These are phyloP conservation scores for Brevimyrus niger DNA, from an alignment of 2,113 vertebrate genomes.

Conservation along the genomic window DNA sequence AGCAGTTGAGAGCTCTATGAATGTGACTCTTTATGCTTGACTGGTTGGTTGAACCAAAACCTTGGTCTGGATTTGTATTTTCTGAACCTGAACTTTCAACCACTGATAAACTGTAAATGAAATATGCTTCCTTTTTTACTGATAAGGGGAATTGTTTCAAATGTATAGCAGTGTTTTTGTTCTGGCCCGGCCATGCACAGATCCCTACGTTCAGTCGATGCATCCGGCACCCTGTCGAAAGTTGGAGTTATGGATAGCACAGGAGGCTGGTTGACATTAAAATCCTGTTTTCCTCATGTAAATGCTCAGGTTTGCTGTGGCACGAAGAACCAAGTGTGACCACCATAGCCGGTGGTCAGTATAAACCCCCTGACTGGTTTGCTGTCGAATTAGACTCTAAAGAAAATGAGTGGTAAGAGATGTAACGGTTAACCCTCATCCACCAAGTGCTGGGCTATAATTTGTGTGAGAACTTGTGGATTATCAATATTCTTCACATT, in stretches of 20 bases:
- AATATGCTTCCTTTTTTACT: background rate
- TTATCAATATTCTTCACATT: background rate
- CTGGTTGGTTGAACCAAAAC: background rate
- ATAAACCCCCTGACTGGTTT: slow-evolving; percentile 47
- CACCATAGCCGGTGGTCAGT: slow-evolving; percentile 5
- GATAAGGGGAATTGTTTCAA: background rate
- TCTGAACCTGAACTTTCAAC: background rate
- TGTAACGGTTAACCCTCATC: background rate
- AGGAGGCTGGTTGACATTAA: background rate
- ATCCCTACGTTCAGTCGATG: background rate
- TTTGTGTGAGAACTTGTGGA: background rate
- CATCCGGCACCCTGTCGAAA: background rate
- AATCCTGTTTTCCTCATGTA: background rate
- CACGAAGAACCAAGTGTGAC: slow-evolving; percentile 42
- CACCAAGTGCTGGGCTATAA: background rate
- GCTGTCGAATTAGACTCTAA: background rate
- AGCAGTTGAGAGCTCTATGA: background rate
- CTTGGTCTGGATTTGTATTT: background rate
- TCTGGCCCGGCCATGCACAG: background rate
- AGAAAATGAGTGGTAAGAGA: slow-evolving; percentile 24
- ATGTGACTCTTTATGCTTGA: background rate
- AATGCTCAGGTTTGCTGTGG: slow-evolving; percentile 55
- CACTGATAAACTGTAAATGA: background rate
- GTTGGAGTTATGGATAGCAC: background rate
- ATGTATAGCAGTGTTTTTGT: background rate